Evolutionary conservation across 2,113 vertebrate species (phyloP), one percentile per base, ranked within the genome.

Genomic region (Scophthalmus maximus): DNA sequence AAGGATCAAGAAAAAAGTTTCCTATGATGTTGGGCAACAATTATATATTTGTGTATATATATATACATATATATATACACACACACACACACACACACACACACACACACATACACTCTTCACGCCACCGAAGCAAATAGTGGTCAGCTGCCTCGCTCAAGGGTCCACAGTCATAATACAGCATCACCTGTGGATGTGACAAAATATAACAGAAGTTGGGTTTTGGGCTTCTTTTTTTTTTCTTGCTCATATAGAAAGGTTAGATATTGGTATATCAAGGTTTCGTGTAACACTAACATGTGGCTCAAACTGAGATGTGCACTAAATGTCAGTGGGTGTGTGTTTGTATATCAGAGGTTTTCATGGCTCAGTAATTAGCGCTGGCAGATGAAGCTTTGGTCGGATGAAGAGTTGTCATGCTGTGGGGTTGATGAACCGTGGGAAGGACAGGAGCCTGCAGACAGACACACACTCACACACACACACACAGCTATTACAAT

Each of bases 391-490:
- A 97, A 95, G 95, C 92, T 94, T 94, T 95, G 94, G 95, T 95
- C 95, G 95, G 95, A 94, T 93, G 88, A 92, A 79, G 80, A 66
- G 76, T 78, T 80, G 90, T 92, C 97, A 94, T 95, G 96, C 97
- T 99, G 97, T 93, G 97, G 97, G 96, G 96, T 97, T 98, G 97
- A 99, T 99, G 97, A 98, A 96, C 96, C 97, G 96, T 97, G 94
- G 94, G 95, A 95, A 94, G 96, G 94, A 96, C 95, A 95, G 95
- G 94, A 96, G 95, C 95, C 95, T 91, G 94, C 89, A 95, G 95
- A 94, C 93, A 94, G 94, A 83, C 78, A 79, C 94, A 75, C 63
- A 50, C 75, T 65, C 34, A 66, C 79, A 58, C 65, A 73, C 47
- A 61, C 22, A 42, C 32, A 67, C 47, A 49, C 22, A 42, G 69